Conservation (phyloP, 2,113 vertebrate species). For the Motacilla alba region DNA sequence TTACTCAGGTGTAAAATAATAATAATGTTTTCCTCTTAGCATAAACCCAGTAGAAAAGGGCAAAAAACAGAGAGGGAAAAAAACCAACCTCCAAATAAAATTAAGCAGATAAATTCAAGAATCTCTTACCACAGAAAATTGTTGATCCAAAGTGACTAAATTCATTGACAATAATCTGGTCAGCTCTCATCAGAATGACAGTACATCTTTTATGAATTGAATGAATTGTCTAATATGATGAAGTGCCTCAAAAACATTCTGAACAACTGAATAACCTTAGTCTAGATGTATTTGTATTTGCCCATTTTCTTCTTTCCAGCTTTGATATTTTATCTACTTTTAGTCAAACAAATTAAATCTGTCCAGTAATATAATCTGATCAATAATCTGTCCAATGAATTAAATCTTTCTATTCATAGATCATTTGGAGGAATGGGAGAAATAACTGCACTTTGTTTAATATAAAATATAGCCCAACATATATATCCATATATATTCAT, state of each 20-base stretch:
- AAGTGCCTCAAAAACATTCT: background rate
- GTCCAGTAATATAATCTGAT: background rate
- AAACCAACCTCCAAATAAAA: background rate
- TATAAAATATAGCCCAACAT: background rate
- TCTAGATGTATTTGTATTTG: background rate
- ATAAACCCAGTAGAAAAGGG: background rate
- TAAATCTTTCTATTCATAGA: background rate
- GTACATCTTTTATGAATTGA: background rate
- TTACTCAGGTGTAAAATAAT: background rate
- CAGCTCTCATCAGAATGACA: background rate
- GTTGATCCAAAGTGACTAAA: background rate
- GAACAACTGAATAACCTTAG: background rate
- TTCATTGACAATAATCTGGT: background rate
- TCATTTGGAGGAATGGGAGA: background rate
- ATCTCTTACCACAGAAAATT: background rate
- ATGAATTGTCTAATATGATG: background rate
- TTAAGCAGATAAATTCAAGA: background rate
- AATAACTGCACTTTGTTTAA: background rate
- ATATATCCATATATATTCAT: background rate
- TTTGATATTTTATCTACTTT: background rate
- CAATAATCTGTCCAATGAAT: background rate
- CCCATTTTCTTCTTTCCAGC: background rate
- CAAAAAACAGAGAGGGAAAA: accelerated
- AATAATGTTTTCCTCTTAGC: background rate
- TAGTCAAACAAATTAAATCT: background rate